These are phyloP conservation scores for Melinopterus prodromus DNA, from an alignment of 2,888 invertebrate species.

Conservation along the genomic window DNA sequence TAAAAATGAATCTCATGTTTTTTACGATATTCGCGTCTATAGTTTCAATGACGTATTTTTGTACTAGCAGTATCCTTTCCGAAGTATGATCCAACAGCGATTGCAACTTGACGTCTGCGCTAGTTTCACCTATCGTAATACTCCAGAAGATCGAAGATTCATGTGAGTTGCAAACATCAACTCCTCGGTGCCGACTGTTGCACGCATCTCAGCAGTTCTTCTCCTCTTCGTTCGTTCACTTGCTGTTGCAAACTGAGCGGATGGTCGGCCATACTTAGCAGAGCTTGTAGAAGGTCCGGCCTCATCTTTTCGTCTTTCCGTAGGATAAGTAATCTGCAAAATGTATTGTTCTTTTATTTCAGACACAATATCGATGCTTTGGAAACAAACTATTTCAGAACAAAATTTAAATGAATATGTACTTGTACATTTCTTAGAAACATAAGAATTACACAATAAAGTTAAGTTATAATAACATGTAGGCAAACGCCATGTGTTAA, in stretches of 20 bases:
- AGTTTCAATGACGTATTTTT: slow-evolving; percentile 33
- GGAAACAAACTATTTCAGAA: not conserved
- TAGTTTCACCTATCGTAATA: slow-evolving; percentile 37
- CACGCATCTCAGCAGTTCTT: slow-evolving; percentile 32
- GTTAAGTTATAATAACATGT: not conserved
- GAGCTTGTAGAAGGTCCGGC: slow-evolving; percentile 4
- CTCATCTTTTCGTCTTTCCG: not conserved
- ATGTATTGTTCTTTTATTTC: not conserved
- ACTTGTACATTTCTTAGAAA: not conserved
- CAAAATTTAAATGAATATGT: not conserved
- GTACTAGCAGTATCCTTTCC: slow-evolving; percentile 36
- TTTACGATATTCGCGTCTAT: slow-evolving; percentile 26
- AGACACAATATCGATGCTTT: not conserved
- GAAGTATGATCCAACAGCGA: slow-evolving; percentile 43
- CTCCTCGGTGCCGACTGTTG: slow-evolving; percentile 30
- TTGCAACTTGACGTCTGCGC: slow-evolving; percentile 43
- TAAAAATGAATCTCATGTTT: slow-evolving; percentile 40
- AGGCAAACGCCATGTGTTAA: not conserved
- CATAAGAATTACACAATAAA: not conserved
- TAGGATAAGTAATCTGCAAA: not conserved
- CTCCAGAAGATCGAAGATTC: slow-evolving; percentile 41
- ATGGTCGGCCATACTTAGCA: slow-evolving; percentile 14
- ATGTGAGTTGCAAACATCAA: slow-evolving; percentile 42
- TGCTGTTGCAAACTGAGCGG: slow-evolving; percentile 11
- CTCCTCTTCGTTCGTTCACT: slow-evolving; percentile 24